phyloP scores from a whole-genome alignment of 64 coral and sea anemone species.

The Stylophora pistillata region DNA sequence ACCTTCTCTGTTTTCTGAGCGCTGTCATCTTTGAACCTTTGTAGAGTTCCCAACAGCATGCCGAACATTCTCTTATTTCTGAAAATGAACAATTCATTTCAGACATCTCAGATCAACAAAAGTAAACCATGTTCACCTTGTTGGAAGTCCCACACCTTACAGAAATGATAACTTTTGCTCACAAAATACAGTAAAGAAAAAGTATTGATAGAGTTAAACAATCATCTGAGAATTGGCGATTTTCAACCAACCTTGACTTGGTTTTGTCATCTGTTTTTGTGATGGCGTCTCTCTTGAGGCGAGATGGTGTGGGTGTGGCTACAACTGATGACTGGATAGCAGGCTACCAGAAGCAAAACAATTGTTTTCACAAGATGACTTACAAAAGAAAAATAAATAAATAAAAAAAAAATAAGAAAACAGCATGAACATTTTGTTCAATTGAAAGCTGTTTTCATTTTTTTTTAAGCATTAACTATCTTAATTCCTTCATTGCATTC shows the following conservation, averaged over 20 bases:
- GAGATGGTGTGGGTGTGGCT: constrained; percentile 68
- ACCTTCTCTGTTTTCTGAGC: constrained; percentile 86
- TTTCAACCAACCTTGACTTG: constrained; percentile 65
- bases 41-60: constrained; percentile 93
- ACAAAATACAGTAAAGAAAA: not conserved
- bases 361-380: constrained; percentile 11
- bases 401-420: constrained; percentile 6
- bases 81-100: not conserved
- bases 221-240: not conserved
- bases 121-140: no score
- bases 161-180: no score
- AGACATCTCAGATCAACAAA: no score
- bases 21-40: constrained; percentile 95
- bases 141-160: no score
- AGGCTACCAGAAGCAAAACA: constrained; percentile 40
- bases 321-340: constrained; percentile 90
- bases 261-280: constrained; percentile 72
- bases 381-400: constrained; percentile 33
- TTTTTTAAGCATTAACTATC: not conserved
- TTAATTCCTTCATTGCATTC: not conserved
- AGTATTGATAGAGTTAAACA: not conserved
- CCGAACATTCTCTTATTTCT: constrained; percentile 99
- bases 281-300: constrained; percentile 64
- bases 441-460: no score
- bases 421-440: not conserved